phyloP scores from a whole-genome alignment of 2,888 invertebrate genomes.

The Ormyrus pomaceus region DNA sequence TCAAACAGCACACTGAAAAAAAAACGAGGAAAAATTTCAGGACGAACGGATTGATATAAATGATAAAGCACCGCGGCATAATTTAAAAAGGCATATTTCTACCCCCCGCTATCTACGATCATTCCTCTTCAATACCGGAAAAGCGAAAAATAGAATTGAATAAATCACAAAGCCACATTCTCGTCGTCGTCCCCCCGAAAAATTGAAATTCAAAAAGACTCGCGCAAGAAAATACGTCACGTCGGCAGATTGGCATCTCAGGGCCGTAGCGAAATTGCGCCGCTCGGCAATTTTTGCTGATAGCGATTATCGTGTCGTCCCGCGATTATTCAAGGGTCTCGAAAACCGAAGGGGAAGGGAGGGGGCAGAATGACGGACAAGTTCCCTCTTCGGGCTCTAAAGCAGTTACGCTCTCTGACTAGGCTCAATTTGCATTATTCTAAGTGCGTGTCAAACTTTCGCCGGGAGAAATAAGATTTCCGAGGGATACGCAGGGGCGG shows the following conservation, averaged over 20 bases:
- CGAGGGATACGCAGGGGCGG: neutral
- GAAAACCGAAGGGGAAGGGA: neutral
- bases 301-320: slow-evolving; percentile 31
- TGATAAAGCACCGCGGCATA: neutral
- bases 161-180: too few relatives aligned
- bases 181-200: too few relatives aligned
- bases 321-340: slow-evolving; percentile 15
- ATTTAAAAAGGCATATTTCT: neutral
- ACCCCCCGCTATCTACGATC: neutral
- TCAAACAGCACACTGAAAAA: neutral
- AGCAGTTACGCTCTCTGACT: slow-evolving; percentile 28
- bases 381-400: slow-evolving; percentile 17
- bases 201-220: too few relatives aligned
- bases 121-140: neutral
- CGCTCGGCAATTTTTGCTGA: slow-evolving; percentile 3
- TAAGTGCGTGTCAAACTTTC: slow-evolving; percentile 49
- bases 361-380: neutral
- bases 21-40: neutral
- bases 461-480: slow-evolving; percentile 33
- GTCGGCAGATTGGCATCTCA: neutral
- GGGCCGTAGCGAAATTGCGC: neutral
- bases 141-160: neutral
- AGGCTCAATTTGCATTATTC: slow-evolving; percentile 51
- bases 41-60: neutral
- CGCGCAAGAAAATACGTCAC: too few relatives aligned